Evolutionary conservation across 2,113 vertebrate genomes (phyloP), one percentile per base, ranked within the genome.

Genomic region (Oostethus manadensis): DNA sequence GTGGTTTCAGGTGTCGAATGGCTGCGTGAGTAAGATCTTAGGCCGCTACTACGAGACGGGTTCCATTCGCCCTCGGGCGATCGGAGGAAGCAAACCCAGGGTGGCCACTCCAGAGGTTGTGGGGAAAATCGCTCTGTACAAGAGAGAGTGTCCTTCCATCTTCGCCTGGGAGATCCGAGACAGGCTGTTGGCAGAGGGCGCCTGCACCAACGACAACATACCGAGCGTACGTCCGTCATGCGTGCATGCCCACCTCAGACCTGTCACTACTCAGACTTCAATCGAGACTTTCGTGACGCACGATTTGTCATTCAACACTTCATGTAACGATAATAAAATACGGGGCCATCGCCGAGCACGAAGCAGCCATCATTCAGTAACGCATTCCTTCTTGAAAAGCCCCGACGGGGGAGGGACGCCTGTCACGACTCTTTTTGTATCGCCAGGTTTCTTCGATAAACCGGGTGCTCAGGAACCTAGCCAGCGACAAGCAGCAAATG

Each of bases 101-200:
- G 97, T 99, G 88, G 97, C 97, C 57, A 99, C 97, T 84, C 93
- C 95, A 57, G 96, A 98, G 88, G 97, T 99, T 88, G 97, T 99
- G 79, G 93, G 93, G 76, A 99, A 95, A 89, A 99, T 99, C 76
- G 94, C 95, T 68, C 95, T 95, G 81, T 99, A 96, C 90, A 99
- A 99, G 86, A 91, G 95, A 87, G 97, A 99, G 93, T 99, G 97
- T 84, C 97, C 96, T 35, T 99, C 97, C 79, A 99, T 99, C 85
- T 99, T 99, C 76, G 97, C 96, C 80, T 99, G 97, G 97, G 97
- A 99, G 91, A 99, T 99, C 86, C 92, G 97, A 90, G 97, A 99
- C 92, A 92, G 96, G 82, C 92, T 99, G 87, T 89, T 99, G 73
- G 97, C 96, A 58, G 97, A 99, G 87, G 95, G 94, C 83, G 92